Evolutionary conservation across 2,113 vertebrate genomes (phyloP), one percentile per base, ranked within the genome.

Genomic region (Eurypyga helias): DNA sequence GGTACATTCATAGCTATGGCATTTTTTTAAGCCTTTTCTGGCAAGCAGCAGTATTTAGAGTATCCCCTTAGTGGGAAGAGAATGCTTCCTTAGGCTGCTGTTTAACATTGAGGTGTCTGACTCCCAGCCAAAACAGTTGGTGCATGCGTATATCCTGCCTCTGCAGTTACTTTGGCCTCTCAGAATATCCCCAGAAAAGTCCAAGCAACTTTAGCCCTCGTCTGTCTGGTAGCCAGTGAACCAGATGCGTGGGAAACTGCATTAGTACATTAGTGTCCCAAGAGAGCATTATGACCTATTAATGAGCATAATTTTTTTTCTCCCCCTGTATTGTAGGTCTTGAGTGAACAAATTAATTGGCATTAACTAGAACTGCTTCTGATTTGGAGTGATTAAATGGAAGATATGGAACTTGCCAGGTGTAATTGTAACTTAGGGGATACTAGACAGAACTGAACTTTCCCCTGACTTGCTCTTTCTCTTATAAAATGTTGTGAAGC

Each of bases 391-490:
- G 71, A 71, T 83, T 77, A 77, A 87, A 55, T 90, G 36, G 65
- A 94, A 87, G 92, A 90, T 71, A 36, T 49, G 90, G 83, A 90
- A 96, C 65, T 96, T 95, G 45, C 55, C 78, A 90, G 92, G 93
- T 94, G 33, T 55, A 93, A 65, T 31, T 97, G 83, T 81, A 95
- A 87, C 28, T 62, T 87, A n/a, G 31, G 65, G 55, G 25, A 87
- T 93, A 86, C 82, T 97, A 95, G 90, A 93, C 92, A 95, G 90
- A 92, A 96, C 87, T 96, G 93, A 96, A 94, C 61, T 97, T 97
- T 94, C 4, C 95, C 90, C 91, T 89, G 88, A 93, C 93, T 97
- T 96, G 87, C 20, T 83, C 62, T 87, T 93, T 96, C 73, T 95
- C 60, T 62, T 93, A 55, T 92, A 54, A 94, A 65, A 20, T 3